Percentiles rank a stretch among this genome's conserved stretches.
Evolutionary conservation across 2,888 invertebrate genomes (phyloP).

Genomic region (Carpatolechia fugitivella): DNA sequence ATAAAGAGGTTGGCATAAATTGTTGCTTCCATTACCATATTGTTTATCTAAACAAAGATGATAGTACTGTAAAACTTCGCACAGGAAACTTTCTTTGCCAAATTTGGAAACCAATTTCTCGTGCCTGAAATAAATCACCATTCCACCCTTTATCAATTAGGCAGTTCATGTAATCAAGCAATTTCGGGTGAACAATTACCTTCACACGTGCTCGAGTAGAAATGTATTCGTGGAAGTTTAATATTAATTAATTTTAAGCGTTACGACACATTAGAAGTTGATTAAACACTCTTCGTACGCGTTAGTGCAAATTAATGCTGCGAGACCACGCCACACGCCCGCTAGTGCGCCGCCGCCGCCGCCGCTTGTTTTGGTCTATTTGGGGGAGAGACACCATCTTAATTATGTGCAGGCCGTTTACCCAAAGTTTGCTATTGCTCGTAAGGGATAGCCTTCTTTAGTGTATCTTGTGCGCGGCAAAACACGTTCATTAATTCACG

Average conservation of each 20-base stretch:
- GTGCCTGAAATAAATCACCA: conserved; percentile 28
- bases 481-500: conserved; percentile 38
- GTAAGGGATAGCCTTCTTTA: conserved; percentile 19
- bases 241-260: conserved; percentile 22
- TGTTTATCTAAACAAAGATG: conserved; percentile 22
- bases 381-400: conserved; percentile 22
- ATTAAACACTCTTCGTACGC: conserved; percentile 15
- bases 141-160: conserved; percentile 22
- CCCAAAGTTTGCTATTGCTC: conserved; percentile 16
- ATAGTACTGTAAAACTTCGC: conserved; percentile 16
- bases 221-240: conserved; percentile 16
- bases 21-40: conserved; percentile 14
- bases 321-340: conserved; percentile 6
- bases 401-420: conserved; percentile 24
- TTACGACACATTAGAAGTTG: conserved; percentile 11
- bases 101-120: conserved; percentile 23
- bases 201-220: conserved; percentile 18
- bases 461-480: conserved; percentile 15
- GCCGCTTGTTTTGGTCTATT: conserved; percentile 19
- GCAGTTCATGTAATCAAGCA: conserved; percentile 27
- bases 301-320: conserved; percentile 15
- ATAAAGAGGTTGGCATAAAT: conserved; percentile 23
- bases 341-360: background rate
- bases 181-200: conserved; percentile 25
- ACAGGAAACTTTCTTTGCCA: conserved; percentile 16